Percentiles rank a stretch among this genome's conserved stretches.
phyloP scores from a whole-genome alignment of 2,113 vertebrate species.

The Mandrillus leucophaeus region DNA sequence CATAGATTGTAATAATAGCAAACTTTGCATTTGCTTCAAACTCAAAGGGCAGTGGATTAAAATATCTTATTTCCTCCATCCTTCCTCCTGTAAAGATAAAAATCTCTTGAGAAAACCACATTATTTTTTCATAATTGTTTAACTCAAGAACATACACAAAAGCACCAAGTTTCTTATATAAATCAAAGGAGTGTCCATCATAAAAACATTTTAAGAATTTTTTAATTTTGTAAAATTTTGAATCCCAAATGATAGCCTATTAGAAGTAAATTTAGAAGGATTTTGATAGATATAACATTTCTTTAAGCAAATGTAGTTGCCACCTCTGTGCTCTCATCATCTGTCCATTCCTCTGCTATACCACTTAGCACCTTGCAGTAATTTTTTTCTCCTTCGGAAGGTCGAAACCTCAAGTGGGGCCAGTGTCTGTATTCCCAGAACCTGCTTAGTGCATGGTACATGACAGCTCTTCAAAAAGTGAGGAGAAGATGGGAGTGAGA shows the following conservation, averaged over 20 bases:
- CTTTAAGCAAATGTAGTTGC: background rate
- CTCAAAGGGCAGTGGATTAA: constrained; percentile 24
- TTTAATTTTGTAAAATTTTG: background rate
- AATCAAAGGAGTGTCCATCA: constrained; percentile 30
- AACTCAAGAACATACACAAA: background rate
- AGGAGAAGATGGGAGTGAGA: background rate
- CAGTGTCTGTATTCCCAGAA: background rate
- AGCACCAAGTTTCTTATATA: background rate
- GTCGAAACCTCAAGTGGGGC: background rate
- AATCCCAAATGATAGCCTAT: background rate
- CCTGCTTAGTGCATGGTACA: background rate
- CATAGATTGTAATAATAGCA: constrained; percentile 13
- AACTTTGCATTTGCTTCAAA: constrained; percentile 9
- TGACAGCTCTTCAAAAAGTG: background rate
- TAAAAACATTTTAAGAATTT: constrained; percentile 26
- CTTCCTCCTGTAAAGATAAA: constrained; percentile 60
- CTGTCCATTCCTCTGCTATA: background rate
- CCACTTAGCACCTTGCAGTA: background rate
- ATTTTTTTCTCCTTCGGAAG: background rate
- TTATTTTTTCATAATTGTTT: constrained; percentile 48
- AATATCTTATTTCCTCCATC: constrained; percentile 63
- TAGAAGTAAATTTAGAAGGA: background rate
- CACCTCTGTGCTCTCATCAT: background rate
- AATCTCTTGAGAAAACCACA: constrained; percentile 48
- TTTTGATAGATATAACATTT: background rate